Percentiles rank a stretch among this genome's conserved stretches.
Conservation (phyloP, 2,797 vertebrate species). For the Acridotheres tristis region DNA sequence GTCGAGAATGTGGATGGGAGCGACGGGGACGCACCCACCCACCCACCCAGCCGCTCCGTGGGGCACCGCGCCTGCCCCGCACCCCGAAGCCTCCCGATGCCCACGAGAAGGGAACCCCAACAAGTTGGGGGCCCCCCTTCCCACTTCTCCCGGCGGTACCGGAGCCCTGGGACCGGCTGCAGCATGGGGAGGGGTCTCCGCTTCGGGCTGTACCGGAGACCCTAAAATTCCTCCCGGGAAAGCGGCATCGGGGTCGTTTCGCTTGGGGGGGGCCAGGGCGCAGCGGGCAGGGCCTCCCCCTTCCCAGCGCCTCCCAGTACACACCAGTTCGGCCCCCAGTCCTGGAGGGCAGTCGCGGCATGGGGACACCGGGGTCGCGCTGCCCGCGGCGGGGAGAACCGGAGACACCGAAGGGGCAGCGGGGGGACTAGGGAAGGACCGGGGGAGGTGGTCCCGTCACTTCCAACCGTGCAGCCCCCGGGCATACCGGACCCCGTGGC, state of each 20-base stretch:
- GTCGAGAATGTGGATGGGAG: constrained; percentile 57
- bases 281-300: neutral
- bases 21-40: constrained; percentile 15
- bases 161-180: neutral
- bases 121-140: too few species aligned
- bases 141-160: neutral
- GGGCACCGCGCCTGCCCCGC: constrained; percentile 2
- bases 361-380: neutral
- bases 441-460: neutral
- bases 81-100: neutral
- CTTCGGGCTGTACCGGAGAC: neutral
- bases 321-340: neutral
- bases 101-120: neutral
- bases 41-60: neutral
- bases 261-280: too few species aligned
- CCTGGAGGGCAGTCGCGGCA: neutral
- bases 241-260: neutral
- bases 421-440: neutral
- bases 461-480: neutral
- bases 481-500: neutral
- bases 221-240: neutral
- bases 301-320: neutral
- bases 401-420: too few species aligned
- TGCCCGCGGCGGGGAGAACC: neutral
- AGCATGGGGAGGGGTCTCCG: neutral